These are phyloP conservation scores for Frankliniella intonsa DNA, from an alignment of 2,888 invertebrate genomes.

Conservation along the genomic window DNA sequence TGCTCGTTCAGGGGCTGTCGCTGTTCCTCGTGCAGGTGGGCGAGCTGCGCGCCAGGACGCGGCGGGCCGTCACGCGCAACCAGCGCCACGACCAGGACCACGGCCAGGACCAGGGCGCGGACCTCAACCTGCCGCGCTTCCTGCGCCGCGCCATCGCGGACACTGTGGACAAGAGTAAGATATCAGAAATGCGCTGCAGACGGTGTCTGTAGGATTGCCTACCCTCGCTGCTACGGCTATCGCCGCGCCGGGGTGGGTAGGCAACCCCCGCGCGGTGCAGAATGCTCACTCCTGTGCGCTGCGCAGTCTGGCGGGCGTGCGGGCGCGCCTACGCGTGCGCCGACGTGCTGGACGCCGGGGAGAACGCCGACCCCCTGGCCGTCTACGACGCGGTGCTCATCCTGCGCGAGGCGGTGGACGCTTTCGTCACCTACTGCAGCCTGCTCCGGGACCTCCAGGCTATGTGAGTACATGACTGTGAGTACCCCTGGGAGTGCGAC, in stretches of 20 bases:
- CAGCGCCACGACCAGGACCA: neutral
- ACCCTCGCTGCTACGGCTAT: too few species aligned
- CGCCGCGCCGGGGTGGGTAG: neutral
- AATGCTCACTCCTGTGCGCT: neutral
- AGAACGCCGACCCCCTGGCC: conserved; percentile 1
- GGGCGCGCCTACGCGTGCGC: neutral
- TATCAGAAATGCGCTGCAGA: too few species aligned
- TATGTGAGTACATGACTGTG: neutral
- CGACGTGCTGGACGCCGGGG: neutral
- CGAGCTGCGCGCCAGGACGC: neutral
- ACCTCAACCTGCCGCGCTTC: conserved; percentile 1
- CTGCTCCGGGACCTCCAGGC: conserved; percentile 13
- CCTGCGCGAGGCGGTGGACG: conserved; percentile 11
- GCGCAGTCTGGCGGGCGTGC: conserved; percentile 6
- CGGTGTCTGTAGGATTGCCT: neutral
- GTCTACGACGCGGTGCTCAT: neutral
- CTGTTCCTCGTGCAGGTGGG: neutral
- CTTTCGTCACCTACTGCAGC: conserved; percentile 11
- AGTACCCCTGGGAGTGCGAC: neutral
- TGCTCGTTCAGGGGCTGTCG: neutral
- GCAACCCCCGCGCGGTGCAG: neutral
- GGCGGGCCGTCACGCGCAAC: neutral
- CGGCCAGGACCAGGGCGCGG: neutral
- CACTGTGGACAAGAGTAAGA: neutral
- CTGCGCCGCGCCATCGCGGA: conserved; percentile 9